Conservation (phyloP, 2,113 vertebrate species). For the Mirza zaza region DNA sequence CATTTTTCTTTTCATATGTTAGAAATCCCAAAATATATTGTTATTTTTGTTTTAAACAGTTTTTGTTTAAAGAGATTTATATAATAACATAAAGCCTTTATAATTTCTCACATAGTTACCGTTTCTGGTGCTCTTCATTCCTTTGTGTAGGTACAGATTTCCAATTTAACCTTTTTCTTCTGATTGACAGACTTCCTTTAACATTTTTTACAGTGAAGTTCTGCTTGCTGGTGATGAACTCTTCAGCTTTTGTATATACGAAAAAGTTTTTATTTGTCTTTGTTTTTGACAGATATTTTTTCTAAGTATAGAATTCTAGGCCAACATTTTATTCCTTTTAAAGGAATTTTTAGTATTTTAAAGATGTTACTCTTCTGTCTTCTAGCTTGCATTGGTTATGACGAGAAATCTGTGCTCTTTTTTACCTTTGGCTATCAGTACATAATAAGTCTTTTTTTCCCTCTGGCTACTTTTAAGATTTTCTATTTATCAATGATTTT, state of each 20-base stretch:
- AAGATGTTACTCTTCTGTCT: not conserved
- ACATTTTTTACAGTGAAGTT: not conserved
- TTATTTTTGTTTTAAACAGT: not conserved
- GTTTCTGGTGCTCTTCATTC: not conserved
- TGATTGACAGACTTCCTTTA: not conserved
- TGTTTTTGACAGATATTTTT: not conserved
- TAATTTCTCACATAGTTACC: not conserved
- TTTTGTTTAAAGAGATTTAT: not conserved
- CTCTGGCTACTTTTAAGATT: not conserved
- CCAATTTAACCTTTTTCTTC: not conserved
- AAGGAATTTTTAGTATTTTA: not conserved
- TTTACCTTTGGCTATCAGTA: not conserved
- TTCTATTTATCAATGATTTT: not conserved
- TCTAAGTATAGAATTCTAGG: not conserved
- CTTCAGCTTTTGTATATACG: not conserved
- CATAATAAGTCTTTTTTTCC: not conserved
- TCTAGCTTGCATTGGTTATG: not conserved
- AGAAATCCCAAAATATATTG: not conserved
- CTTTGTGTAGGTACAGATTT: not conserved
- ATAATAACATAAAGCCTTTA: not conserved
- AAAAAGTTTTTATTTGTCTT: not conserved
- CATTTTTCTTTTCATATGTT: not conserved
- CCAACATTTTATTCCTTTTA: not conserved
- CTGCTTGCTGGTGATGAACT: not conserved
- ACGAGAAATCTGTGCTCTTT: not conserved